phyloP scores from a whole-genome alignment of 2,113 vertebrate species.

The Ophiodon elongatus region DNA sequence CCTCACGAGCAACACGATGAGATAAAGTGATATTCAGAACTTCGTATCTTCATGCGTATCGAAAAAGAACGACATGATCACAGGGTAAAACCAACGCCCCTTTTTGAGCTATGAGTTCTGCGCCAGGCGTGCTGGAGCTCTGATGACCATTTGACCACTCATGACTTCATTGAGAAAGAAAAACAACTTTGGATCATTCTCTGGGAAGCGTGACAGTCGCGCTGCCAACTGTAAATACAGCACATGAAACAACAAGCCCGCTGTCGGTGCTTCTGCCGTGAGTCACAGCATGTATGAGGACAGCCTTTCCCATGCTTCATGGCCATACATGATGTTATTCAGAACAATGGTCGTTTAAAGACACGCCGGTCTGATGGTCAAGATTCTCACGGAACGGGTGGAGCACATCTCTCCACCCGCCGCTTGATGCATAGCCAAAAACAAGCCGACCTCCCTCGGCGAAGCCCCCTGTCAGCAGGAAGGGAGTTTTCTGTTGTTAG shows the following conservation, averaged over 20 bases:
- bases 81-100: neutral
- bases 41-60: neutral
- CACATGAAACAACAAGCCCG: neutral
- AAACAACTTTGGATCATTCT: conserved; percentile 19
- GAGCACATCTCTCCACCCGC: conserved; percentile 29
- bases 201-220: neutral
- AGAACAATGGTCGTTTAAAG: conserved; percentile 1
- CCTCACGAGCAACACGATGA: neutral
- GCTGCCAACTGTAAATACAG: conserved; percentile 2
- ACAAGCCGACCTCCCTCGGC: conserved; percentile 47
- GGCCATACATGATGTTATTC: neutral
- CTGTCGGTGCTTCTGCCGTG: neutral
- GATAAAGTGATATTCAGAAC: neutral
- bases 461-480: conserved; percentile 63
- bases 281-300: neutral
- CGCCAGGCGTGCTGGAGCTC: neutral
- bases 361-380: conserved; percentile 1
- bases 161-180: neutral
- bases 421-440: conserved; percentile 69
- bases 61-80: neutral
- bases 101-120: conserved; percentile 24
- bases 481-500: conserved; percentile 76
- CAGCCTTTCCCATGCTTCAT: neutral
- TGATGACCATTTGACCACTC: neutral
- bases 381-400: conserved; percentile 69